Evolutionary conservation across 2,797 vertebrate species (phyloP).

Genomic region (Numenius phaeopus): DNA sequence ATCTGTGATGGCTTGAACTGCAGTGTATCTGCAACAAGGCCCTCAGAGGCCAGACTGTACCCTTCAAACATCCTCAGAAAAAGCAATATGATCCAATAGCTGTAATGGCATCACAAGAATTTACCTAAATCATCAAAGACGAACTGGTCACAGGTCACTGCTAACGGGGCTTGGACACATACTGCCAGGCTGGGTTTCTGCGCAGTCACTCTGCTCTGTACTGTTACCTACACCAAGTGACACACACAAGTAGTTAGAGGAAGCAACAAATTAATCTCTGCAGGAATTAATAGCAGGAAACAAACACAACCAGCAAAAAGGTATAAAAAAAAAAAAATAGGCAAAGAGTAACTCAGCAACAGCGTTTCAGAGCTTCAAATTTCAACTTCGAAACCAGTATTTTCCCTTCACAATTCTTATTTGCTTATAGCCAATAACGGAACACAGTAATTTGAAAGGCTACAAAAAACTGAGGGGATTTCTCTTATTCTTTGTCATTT

Average conservation of each 20-base stretch:
- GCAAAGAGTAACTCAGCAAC: neutral
- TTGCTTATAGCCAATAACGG: neutral
- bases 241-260: neutral
- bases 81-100: neutral
- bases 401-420: neutral
- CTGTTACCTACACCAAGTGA: conserved; percentile 80
- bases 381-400: neutral
- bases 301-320: neutral
- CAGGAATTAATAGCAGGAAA: neutral
- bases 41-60: neutral
- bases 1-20: neutral
- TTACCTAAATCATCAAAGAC: conserved; percentile 87
- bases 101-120: conserved; percentile 1
- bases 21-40: neutral
- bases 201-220: conserved; percentile 80
- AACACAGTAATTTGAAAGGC: neutral
- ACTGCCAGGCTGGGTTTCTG: conserved; percentile 85
- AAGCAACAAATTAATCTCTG: neutral
- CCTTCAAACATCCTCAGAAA: neutral
- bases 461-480: neutral
- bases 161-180: conserved; percentile 87
- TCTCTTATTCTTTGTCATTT: neutral
- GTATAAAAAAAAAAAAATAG: neutral
- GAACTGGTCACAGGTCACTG: conserved; percentile 89
- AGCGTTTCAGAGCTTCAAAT: neutral